These are phyloP conservation scores for Urocyon cinereoargenteus DNA, from an alignment of 2,797 vertebrate species.

Conservation along the genomic window DNA sequence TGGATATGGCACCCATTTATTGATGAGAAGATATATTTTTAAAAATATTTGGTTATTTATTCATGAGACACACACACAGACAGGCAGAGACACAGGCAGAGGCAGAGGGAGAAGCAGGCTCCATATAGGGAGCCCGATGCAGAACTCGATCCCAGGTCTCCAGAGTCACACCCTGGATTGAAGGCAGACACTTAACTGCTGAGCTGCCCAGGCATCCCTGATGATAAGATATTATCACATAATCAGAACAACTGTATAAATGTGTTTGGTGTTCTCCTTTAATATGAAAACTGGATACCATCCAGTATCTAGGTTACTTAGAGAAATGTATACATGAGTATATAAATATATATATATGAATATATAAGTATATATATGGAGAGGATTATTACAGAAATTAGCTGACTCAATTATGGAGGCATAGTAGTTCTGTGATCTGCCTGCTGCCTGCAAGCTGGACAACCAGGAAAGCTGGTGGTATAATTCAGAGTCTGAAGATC, in stretches of 20 bases:
- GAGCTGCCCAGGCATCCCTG: too few species aligned
- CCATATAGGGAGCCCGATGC: too few species aligned
- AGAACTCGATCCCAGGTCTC: too few species aligned
- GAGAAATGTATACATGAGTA: not conserved
- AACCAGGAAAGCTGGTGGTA: not conserved
- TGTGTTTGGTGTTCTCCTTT: not conserved
- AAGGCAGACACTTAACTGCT: too few species aligned
- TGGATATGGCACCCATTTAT: not conserved
- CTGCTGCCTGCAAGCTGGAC: not conserved
- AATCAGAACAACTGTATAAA: not conserved
- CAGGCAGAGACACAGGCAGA: too few species aligned
- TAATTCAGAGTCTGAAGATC: not conserved
- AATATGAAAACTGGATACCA: not conserved
- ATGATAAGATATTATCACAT: not conserved
- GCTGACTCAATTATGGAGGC: not conserved
- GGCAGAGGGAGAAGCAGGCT: too few species aligned
- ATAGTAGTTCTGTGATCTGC: not conserved
- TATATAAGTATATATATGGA: not conserved
- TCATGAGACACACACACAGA: too few species aligned
- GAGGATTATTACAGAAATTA: not conserved
- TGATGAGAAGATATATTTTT: not conserved
- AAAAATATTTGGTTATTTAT: too few species aligned
- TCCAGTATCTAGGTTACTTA: not conserved
- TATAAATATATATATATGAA: not conserved
- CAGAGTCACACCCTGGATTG: too few species aligned